Percentiles rank a stretch among this genome's conserved stretches.
These are phyloP conservation scores for Brachylomia viminalis DNA, from an alignment of 2,888 invertebrate species.

Conservation along the genomic window DNA sequence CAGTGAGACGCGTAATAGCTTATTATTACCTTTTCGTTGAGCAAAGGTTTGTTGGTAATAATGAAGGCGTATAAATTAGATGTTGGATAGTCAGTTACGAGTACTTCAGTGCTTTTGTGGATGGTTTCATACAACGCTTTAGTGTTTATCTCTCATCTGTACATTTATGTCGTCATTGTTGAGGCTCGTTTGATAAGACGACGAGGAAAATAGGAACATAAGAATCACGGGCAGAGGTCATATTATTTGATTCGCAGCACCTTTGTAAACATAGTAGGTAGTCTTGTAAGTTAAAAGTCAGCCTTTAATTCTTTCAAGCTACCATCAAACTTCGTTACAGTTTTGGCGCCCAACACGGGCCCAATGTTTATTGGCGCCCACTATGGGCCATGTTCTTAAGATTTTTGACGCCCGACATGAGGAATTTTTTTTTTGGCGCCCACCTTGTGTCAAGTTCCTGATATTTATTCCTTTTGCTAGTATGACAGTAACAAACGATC, in stretches of 20 bases:
- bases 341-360: neutral
- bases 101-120: constrained; percentile 41
- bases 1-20: constrained; percentile 63
- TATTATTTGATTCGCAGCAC: neutral
- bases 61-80: constrained; percentile 46
- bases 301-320: neutral
- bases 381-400: neutral
- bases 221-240: neutral
- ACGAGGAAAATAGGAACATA: neutral
- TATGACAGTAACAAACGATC: no score
- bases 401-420: neutral
- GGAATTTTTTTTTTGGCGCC: neutral
- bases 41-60: constrained; percentile 53
- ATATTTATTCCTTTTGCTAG: neutral
- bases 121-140: constrained; percentile 34
- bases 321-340: no score
- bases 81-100: constrained; percentile 33
- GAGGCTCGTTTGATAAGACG: neutral
- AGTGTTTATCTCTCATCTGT: constrained; percentile 17
- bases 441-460: neutral
- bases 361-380: neutral
- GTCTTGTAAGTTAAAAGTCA: neutral
- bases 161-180: neutral
- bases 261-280: neutral
- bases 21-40: constrained; percentile 60